Conservation (phyloP, 2,113 vertebrate genomes). For the Anthoscopus minutus region DNA sequence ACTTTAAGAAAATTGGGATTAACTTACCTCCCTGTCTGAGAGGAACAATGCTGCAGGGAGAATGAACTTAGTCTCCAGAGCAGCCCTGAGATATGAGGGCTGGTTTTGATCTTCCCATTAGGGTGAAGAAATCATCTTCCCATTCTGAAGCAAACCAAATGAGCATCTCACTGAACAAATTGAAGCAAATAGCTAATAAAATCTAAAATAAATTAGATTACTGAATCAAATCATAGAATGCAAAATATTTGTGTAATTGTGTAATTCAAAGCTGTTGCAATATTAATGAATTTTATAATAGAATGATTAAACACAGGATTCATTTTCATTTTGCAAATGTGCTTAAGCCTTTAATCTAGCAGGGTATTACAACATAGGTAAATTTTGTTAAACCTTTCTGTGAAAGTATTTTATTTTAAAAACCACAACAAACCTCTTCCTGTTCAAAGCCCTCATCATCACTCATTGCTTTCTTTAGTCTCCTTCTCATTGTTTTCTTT, state of each 20-base stretch:
- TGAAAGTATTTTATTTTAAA: conserved; percentile 15
- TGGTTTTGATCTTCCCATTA: background rate
- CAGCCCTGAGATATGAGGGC: background rate
- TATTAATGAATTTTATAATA: conserved; percentile 52
- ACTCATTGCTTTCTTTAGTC: background rate
- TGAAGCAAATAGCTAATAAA: conserved; percentile 49
- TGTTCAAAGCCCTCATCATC: background rate
- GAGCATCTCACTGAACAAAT: conserved; percentile 16
- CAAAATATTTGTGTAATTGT: conserved; percentile 64
- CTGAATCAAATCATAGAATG: conserved; percentile 11
- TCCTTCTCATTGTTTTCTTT: background rate
- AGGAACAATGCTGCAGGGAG: background rate
- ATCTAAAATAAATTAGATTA: conserved; percentile 42
- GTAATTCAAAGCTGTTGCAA: conserved; percentile 39
- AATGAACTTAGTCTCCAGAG: background rate
- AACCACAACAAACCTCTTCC: background rate
- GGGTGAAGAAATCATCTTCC: conserved; percentile 21
- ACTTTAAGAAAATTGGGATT: background rate
- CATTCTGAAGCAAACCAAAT: background rate
- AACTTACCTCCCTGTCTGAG: background rate
- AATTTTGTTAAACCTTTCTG: conserved; percentile 9
- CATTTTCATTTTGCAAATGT: conserved; percentile 37
- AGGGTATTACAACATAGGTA: background rate
- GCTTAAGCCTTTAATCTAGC: conserved; percentile 42
- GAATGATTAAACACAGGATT: conserved; percentile 41